A percentile compares a stretch with the other conserved stretches of the same genome.
Evolutionary conservation across 2,113 vertebrate genomes (phyloP).

Genomic region (Laticauda laticaudata): DNA sequence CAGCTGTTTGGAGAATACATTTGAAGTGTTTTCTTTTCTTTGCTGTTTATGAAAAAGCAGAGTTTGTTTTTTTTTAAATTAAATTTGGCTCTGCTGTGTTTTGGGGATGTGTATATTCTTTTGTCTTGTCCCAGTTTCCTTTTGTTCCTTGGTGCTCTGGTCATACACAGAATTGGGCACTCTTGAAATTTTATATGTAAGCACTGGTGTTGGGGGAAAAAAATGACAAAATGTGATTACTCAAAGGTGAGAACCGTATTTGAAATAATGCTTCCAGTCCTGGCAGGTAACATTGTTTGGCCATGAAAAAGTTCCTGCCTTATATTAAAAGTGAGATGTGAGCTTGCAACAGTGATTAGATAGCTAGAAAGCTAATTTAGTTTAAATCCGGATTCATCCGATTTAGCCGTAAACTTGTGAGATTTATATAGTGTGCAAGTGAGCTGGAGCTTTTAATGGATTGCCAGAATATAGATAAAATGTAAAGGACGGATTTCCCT

Average conservation of each 20-base stretch:
- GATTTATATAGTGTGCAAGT: not conserved
- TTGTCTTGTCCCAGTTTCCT: not conserved
- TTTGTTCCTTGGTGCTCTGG: not conserved
- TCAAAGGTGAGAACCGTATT: not conserved
- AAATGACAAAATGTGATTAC: not conserved
- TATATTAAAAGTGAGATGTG: not conserved
- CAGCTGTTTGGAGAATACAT: not conserved
- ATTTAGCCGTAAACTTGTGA: not conserved
- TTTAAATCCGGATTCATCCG: not conserved
- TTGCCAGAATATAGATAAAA: conserved; percentile 2
- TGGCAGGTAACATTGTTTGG: not conserved
- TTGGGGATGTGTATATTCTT: not conserved
- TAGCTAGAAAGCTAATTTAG: not conserved
- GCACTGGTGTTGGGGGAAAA: not conserved
- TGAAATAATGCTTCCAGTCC: not conserved
- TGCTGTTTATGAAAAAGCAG: not conserved
- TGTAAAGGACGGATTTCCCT: not conserved
- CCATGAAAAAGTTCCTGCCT: not conserved
- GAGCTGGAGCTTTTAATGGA: not conserved
- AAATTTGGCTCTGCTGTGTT: not conserved
- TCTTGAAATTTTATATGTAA: not conserved
- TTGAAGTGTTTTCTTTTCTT: not conserved
- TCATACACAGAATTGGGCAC: not conserved
- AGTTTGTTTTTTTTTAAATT: not conserved
- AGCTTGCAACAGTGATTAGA: not conserved